phyloP scores from a whole-genome alignment of 2,888 invertebrate species.

The Trichogramma evanescens region DNA sequence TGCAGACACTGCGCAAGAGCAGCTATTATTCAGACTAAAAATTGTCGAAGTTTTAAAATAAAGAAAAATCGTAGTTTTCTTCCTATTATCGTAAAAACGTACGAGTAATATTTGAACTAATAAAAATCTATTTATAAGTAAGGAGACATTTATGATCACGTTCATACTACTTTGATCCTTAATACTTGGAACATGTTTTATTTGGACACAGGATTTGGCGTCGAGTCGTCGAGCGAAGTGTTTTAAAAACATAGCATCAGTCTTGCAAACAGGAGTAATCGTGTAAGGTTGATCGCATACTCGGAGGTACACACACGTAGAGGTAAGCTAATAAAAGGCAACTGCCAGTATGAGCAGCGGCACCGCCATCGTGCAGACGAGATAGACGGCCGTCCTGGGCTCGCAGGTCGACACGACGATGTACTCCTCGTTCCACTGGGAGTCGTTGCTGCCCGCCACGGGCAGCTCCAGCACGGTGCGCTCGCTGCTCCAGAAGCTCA shows the following conservation, averaged over 20 bases:
- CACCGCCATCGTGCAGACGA: constrained; percentile 63
- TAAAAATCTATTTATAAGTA: too few relatives aligned
- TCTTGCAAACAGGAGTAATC: too few relatives aligned
- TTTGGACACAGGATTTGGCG: neutral
- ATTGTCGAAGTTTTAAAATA: too few relatives aligned
- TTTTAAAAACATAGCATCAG: too few relatives aligned
- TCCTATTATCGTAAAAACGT: too few relatives aligned
- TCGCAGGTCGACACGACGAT: constrained; percentile 68
- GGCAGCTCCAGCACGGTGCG: constrained; percentile 66
- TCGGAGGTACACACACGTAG: neutral
- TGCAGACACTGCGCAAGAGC: too few relatives aligned
- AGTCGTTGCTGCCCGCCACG: constrained; percentile 56
- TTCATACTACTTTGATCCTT: neutral
- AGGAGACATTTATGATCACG: too few relatives aligned
- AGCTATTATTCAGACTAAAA: too few relatives aligned
- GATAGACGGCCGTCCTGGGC: constrained; percentile 64
- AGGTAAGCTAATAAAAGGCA: constrained; percentile 59
- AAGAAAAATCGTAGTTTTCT: too few relatives aligned
- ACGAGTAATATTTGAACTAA: too few relatives aligned
- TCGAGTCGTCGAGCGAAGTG: neutral
- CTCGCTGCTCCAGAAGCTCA: constrained; percentile 64
- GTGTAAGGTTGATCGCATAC: too few relatives aligned
- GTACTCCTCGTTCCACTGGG: constrained; percentile 67
- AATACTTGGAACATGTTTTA: neutral
- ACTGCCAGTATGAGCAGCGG: constrained; percentile 65